These are phyloP conservation scores for Ophiodon elongatus DNA, from an alignment of 2,113 vertebrate species.

Conservation along the genomic window DNA sequence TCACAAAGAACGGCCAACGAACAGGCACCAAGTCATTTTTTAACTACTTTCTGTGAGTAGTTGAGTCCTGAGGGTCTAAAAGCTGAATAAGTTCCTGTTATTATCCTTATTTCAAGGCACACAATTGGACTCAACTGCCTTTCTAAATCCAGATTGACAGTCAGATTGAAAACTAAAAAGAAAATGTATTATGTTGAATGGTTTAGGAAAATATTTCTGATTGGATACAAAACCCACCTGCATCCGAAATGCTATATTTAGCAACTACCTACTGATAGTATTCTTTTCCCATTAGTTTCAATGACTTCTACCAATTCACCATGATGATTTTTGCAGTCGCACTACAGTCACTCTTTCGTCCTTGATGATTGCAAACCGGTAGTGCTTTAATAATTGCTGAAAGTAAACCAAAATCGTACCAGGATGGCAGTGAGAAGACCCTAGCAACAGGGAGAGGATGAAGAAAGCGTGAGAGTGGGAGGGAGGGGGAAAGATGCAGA, in stretches of 20 bases:
- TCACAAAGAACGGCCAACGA: slow-evolving; percentile 14
- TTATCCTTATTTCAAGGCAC: neutral
- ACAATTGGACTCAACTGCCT: slow-evolving; percentile 7
- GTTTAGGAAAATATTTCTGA: slow-evolving; percentile 45
- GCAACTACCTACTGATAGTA: slow-evolving; percentile 21
- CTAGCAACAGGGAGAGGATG: slow-evolving; percentile 86
- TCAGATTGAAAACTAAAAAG: neutral
- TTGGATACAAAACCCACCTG: slow-evolving; percentile 33
- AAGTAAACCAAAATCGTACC: slow-evolving; percentile 66
- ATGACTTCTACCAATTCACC: neutral
- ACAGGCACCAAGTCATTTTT: neutral
- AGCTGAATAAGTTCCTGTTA: neutral
- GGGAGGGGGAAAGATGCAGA: slow-evolving; percentile 81
- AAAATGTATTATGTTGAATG: neutral
- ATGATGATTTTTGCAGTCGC: neutral
- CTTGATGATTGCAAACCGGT: slow-evolving; percentile 55
- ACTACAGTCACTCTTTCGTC: slow-evolving; percentile 34
- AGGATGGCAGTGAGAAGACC: slow-evolving; percentile 75
- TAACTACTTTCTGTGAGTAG: neutral
- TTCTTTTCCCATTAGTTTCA: slow-evolving; percentile 32
- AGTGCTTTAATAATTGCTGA: slow-evolving; percentile 73
- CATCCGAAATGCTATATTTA: slow-evolving; percentile 61
- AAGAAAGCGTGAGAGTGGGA: slow-evolving; percentile 76
- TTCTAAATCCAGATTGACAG: neutral
- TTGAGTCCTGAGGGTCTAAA: neutral